Conservation (phyloP, 2,113 vertebrate species). For the Octodon degus region DNA sequence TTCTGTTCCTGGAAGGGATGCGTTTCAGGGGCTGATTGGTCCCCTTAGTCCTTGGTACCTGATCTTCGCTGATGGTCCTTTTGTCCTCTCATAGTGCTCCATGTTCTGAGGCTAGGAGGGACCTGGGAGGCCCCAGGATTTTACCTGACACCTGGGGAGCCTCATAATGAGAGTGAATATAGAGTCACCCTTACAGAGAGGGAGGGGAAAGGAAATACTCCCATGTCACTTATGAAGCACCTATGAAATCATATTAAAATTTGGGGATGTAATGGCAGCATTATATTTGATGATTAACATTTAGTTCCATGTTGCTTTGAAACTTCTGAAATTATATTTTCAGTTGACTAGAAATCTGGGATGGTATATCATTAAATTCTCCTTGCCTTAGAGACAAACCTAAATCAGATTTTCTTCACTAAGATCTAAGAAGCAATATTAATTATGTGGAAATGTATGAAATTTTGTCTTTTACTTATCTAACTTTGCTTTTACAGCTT, state of each 20-base stretch:
- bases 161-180: neutral
- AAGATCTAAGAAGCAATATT: neutral
- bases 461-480: neutral
- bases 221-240: neutral
- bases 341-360: neutral
- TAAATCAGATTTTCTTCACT: neutral
- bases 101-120: neutral
- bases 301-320: neutral
- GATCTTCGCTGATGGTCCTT: neutral
- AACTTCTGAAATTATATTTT: neutral
- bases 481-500: constrained; percentile 1
- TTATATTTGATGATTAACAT: neutral
- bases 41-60: neutral
- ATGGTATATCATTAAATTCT: neutral
- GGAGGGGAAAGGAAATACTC: neutral
- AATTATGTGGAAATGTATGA: neutral
- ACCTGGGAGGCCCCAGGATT: neutral
- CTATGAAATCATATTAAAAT: neutral
- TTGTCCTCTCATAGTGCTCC: neutral
- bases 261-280: neutral
- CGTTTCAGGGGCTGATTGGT: neutral
- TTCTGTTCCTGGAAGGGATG: neutral
- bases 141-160: neutral
- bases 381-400: neutral
- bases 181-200: neutral